Conservation (phyloP, 2,113 vertebrate genomes). For the Cebus imitator region DNA sequence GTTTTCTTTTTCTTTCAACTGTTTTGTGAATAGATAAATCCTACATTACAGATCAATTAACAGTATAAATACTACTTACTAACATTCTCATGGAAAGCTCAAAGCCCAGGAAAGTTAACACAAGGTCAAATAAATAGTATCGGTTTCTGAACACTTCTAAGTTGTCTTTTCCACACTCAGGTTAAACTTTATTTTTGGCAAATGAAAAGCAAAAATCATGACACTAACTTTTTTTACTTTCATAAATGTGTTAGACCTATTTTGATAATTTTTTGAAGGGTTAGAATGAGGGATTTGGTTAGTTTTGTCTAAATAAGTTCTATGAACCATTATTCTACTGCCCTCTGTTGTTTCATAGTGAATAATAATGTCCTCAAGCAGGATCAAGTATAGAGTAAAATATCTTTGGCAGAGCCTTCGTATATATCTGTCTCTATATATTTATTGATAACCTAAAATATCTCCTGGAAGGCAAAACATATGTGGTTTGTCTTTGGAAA, state of each 20-base stretch:
- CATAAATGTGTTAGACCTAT: slow-evolving; percentile 8
- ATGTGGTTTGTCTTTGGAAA: not conserved
- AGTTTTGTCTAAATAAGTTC: slow-evolving; percentile 40
- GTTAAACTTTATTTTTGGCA: not conserved
- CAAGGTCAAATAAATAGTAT: not conserved
- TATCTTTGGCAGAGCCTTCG: not conserved
- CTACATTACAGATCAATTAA: not conserved
- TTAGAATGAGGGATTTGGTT: slow-evolving; percentile 42
- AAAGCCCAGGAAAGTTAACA: not conserved
- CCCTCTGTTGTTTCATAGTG: slow-evolving; percentile 67
- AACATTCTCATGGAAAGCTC: not conserved
- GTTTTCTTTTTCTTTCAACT: not conserved
- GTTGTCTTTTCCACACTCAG: not conserved
- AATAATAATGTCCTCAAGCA: slow-evolving; percentile 45
- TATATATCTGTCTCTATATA: not conserved
- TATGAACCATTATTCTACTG: slow-evolving; percentile 70
- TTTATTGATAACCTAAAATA: not conserved
- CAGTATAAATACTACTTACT: not conserved
- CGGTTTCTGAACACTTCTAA: not conserved
- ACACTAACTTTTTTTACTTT: slow-evolving; percentile 1
- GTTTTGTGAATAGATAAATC: not conserved
- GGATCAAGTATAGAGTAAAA: not conserved
- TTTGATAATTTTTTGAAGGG: not conserved
- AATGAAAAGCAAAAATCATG: slow-evolving; percentile 41
- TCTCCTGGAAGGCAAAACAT: not conserved